Evolutionary conservation across 1,140 invertebrate species (phyloP).

Genomic region (Eumeta japonica): DNA sequence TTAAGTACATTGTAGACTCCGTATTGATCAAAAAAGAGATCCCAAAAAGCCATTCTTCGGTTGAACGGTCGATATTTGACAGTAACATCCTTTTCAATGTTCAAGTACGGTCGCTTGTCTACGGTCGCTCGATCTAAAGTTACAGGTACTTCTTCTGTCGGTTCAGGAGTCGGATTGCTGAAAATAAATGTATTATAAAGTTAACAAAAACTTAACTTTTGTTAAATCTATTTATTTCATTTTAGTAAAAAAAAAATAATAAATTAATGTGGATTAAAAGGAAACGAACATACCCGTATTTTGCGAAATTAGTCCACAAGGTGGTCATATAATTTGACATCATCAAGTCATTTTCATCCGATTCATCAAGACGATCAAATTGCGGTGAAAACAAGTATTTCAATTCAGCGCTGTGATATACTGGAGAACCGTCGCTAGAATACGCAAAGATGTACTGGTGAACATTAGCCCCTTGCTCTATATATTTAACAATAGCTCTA

Average conservation of each 20-base stretch:
- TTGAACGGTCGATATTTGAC: slow-evolving; percentile 10
- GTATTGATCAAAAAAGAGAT: too few relatives aligned
- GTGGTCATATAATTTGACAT: slow-evolving; percentile 24
- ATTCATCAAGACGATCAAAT: slow-evolving; percentile 11
- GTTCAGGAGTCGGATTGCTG: slow-evolving; percentile 18
- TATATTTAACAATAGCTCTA: slow-evolving; percentile 12
- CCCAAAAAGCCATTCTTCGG: slow-evolving; percentile 18
- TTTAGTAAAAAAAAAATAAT: too few relatives aligned
- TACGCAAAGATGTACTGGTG: slow-evolving; percentile 22
- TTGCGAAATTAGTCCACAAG: slow-evolving; percentile 28
- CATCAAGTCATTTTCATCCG: slow-evolving; percentile 14
- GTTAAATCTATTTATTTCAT: too few relatives aligned
- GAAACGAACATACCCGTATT: slow-evolving; percentile 21
- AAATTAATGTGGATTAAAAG: too few relatives aligned
- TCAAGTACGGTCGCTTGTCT: slow-evolving; percentile 7
- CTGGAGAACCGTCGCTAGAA: slow-evolving; percentile 17
- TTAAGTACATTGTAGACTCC: too few relatives aligned
- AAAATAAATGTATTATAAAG: slow-evolving; percentile 6
- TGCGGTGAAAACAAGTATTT: slow-evolving; percentile 13
- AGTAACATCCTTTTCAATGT: slow-evolving; percentile 10
- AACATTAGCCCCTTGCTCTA: slow-evolving; percentile 2
- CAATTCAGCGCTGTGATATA: slow-evolving; percentile 23
- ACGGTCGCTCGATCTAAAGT: slow-evolving; percentile 12
- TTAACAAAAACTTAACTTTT: too few relatives aligned
- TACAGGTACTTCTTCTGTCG: slow-evolving; percentile 12